phyloP scores from a whole-genome alignment of 1,140 invertebrate genomes.

The Leguminivora glycinivorella region DNA sequence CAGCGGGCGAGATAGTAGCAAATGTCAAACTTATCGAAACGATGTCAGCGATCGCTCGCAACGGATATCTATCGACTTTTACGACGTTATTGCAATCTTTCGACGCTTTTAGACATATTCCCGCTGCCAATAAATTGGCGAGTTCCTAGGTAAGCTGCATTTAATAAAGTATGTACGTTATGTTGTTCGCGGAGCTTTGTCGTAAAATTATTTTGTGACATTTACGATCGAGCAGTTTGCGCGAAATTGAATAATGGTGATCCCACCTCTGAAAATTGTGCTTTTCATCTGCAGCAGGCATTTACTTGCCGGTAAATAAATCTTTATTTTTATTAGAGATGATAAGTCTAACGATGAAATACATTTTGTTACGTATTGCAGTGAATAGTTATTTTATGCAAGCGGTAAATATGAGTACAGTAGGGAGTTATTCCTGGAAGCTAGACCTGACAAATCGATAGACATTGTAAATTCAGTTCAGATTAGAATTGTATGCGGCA shows the following conservation, averaged over 20 bases:
- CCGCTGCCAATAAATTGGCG: conserved; percentile 38
- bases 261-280: neutral
- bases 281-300: neutral
- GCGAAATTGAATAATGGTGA: conserved; percentile 24
- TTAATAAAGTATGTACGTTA: conserved; percentile 28
- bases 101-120: conserved; percentile 40
- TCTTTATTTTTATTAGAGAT: neutral
- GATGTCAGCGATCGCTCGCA: conserved; percentile 64
- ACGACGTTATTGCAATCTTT: conserved; percentile 47
- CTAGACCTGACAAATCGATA: conserved; percentile 42
- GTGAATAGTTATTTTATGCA: neutral
- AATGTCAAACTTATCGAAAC: conserved; percentile 71
- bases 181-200: conserved; percentile 6
- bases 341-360: too few relatives aligned
- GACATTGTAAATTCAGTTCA: conserved; percentile 55
- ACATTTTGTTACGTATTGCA: neutral
- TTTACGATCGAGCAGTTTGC: conserved; percentile 25
- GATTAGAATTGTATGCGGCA: conserved; percentile 50
- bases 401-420: neutral
- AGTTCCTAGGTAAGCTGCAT: conserved; percentile 26
- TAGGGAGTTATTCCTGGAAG: neutral
- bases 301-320: neutral
- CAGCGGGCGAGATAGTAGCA: conserved; percentile 46
- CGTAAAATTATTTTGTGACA: conserved; percentile 29
- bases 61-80: conserved; percentile 63